A percentile compares a stretch with the other conserved stretches of the same genome.
phyloP scores from a whole-genome alignment of 2,888 invertebrate genomes.

The Phortica okadai region DNA sequence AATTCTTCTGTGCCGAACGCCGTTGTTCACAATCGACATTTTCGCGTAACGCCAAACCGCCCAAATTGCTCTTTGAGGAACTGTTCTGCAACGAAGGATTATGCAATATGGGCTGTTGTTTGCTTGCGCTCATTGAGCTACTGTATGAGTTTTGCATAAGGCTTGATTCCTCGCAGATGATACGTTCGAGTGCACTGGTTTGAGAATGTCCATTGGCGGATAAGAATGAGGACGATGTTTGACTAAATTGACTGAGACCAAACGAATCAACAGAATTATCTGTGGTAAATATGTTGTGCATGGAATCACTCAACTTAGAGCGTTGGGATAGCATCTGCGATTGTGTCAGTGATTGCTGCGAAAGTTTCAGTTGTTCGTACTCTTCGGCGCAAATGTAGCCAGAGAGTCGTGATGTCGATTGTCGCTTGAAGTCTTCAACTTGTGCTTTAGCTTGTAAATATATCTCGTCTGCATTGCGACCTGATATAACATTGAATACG shows the following conservation, averaged over 20 bases:
- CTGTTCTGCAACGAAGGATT: constrained; percentile 70
- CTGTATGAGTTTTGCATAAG: constrained; percentile 39
- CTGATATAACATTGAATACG: constrained; percentile 81
- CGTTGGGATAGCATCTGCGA: constrained; percentile 45
- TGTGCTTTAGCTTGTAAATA: constrained; percentile 70
- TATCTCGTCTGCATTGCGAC: constrained; percentile 82
- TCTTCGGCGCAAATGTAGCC: constrained; percentile 75
- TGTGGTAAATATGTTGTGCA: constrained; percentile 61
- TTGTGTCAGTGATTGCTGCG: constrained; percentile 51
- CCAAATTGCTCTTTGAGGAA: constrained; percentile 74
- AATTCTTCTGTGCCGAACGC: constrained; percentile 74
- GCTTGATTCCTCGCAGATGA: constrained; percentile 54
- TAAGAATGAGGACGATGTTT: constrained; percentile 50
- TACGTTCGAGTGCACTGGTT: constrained; percentile 57
- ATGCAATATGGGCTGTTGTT: constrained; percentile 59
- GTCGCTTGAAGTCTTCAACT: constrained; percentile 64
- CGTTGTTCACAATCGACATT: constrained; percentile 72
- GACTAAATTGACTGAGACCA: constrained; percentile 61
- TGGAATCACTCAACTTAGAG: constrained; percentile 45
- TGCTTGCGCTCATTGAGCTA: constrained; percentile 31
- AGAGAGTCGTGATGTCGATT: constrained; percentile 62
- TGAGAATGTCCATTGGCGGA: constrained; percentile 43
- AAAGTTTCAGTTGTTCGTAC: constrained; percentile 67
- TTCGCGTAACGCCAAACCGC: constrained; percentile 71
- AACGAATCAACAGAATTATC: constrained; percentile 72